Conservation (phyloP, 1,140 invertebrate species). For the Phthorimaea operculella region DNA sequence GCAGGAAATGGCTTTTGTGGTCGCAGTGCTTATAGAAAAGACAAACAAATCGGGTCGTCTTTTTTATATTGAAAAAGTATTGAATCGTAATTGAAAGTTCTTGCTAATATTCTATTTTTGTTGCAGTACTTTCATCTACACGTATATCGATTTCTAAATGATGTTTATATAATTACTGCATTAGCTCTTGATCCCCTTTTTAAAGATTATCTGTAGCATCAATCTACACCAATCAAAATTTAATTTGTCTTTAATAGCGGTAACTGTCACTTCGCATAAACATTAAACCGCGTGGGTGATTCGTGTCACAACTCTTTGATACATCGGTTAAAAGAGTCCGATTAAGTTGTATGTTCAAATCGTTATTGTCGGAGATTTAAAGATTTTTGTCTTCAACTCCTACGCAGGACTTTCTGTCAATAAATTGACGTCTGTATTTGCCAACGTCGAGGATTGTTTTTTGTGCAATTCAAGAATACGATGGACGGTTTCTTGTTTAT, state of each 20-base stretch:
- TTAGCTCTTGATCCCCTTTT: too few species aligned
- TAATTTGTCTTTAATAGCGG: constrained; percentile 13
- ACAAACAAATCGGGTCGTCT: too few species aligned
- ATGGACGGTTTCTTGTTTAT: too few species aligned
- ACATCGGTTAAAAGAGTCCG: background rate
- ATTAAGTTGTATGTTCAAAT: background rate
- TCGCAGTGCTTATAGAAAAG: too few species aligned
- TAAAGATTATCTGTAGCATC: background rate
- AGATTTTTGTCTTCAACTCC: background rate
- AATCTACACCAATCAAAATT: constrained; percentile 10
- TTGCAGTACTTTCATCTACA: too few species aligned
- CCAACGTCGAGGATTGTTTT: constrained; percentile 6
- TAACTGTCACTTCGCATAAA: constrained; percentile 17
- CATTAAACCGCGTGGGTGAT: constrained; percentile 17
- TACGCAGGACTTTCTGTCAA: background rate
- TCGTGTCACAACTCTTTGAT: constrained; percentile 8
- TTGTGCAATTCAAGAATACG: constrained; percentile 47
- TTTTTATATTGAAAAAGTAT: too few species aligned
- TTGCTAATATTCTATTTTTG: too few species aligned
- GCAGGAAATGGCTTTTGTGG: too few species aligned
- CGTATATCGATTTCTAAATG: too few species aligned
- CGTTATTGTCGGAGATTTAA: background rate
- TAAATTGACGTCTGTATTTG: too few species aligned
- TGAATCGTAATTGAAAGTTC: too few species aligned
- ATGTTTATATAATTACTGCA: too few species aligned